Evolutionary conservation across 2,797 vertebrate species (phyloP).

Genomic region (Percopsis omiscomaycus): DNA sequence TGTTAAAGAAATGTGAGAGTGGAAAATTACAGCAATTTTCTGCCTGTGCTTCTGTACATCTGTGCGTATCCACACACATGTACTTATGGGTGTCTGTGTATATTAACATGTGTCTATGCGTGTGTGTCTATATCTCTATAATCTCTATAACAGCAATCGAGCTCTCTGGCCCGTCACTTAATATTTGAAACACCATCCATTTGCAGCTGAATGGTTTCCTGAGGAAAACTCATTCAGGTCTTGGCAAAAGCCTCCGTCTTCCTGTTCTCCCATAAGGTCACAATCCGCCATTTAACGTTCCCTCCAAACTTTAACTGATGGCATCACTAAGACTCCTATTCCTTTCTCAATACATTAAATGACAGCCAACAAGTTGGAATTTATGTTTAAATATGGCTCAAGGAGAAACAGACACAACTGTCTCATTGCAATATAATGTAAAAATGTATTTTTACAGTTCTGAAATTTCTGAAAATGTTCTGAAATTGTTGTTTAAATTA

Average conservation of each 20-base stretch:
- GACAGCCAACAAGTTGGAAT: background rate
- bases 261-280: conserved; percentile 38
- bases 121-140: conserved; percentile 3
- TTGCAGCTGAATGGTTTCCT: conserved; percentile 70
- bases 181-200: conserved; percentile 63
- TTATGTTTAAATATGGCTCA: background rate
- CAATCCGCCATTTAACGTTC: background rate
- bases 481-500: too few species aligned
- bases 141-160: conserved; percentile 48
- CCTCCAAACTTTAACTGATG: background rate
- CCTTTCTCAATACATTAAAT: background rate
- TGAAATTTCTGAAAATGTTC: too few species aligned
- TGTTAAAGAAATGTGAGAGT: conserved; percentile 36
- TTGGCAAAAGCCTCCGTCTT: conserved; percentile 48
- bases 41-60: too few species aligned
- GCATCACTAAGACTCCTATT: background rate
- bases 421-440: background rate
- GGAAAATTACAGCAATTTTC: conserved; percentile 19
- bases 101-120: background rate
- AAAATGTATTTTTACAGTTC: too few species aligned
- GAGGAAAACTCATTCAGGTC: conserved; percentile 63
- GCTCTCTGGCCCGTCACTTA: conserved; percentile 56
- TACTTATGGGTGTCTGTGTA: too few species aligned
- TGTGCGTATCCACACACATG: too few species aligned
- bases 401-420: background rate